Base-by-base conservation (phyloP, 2,888 invertebrate species). In the Gastracanthus pulcherrimus region DNA sequence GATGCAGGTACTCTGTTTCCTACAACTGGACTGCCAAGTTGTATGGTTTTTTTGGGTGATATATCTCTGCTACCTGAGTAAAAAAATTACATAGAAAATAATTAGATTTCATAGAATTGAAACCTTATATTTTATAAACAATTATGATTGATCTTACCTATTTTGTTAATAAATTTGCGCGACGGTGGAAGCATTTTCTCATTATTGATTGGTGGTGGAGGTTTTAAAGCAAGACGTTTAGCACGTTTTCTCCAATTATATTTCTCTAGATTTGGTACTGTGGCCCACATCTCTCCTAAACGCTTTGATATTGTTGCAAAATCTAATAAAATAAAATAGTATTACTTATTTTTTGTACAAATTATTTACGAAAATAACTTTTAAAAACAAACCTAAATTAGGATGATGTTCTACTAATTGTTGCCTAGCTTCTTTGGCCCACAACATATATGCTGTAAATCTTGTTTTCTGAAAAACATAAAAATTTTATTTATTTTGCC, bases 361-460 rank as follows among this genome's bases (percentile, higher is more conserved):
- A 41, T 11, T 41, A 34, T 55, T 13, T 26, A 45, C 0, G 1
- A 16, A 29, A 34, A 45, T 31, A 45, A 13, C 23, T 13, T 64
- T 51, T 51, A 36, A 48, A 51, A 38, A 76, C 67, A 79, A 87
- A 94, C 94, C 97, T 94, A 96, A 94, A 77, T 95, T 94, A 0
- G 96, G 96, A 89, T 95, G 94, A 84, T 95, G 94, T 71, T 94
- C 93, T 38, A 96, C 92, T 79, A 97, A 93, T 85, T 95, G 95
- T 83, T 95, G 95, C 55, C 97, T 94, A 23, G 96, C 94, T 87
- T 97, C 96, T 85, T 96, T 96, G 0, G 97, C 96, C 97, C 97
- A 98, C 89, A 98, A 93, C 95, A 97, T 97, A 91, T 98, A 98
- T 0, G 98, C 98, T 0, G 98, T 97, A 84, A 96, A 95, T 71